Evolutionary conservation across 2,797 vertebrate genomes (phyloP).

Genomic region (Acropternis orthonyx): DNA sequence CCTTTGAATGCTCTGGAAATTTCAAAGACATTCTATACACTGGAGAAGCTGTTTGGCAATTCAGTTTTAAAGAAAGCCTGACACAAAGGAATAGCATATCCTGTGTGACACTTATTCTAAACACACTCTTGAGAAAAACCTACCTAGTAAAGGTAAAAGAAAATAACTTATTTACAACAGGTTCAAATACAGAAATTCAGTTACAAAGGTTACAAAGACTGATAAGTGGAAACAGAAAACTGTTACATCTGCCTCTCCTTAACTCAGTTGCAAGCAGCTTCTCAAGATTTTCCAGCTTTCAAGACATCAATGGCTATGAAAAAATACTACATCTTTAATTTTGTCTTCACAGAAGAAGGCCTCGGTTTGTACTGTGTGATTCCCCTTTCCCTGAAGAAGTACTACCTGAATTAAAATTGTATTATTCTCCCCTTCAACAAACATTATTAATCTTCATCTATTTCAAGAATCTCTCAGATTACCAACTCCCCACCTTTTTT

Average conservation of each 20-base stretch:
- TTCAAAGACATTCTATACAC: neutral
- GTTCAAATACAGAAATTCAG: neutral
- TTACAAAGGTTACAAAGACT: neutral
- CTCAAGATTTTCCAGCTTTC: neutral
- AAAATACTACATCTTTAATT: neutral
- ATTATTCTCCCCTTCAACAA: neutral
- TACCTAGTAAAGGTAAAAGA: neutral
- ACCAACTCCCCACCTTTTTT: neutral
- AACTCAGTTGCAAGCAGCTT: neutral
- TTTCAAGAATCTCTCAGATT: neutral
- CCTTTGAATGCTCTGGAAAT: neutral
- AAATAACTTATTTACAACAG: neutral
- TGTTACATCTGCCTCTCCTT: neutral
- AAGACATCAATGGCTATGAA: neutral
- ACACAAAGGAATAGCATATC: neutral
- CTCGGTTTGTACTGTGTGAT: neutral
- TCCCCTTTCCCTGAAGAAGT: neutral
- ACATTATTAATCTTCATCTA: neutral
- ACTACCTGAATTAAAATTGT: neutral
- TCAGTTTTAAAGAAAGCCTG: neutral
- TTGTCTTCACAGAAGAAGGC: neutral
- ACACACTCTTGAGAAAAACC: neutral
- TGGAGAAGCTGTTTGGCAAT: neutral
- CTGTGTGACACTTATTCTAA: neutral
- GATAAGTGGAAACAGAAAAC: neutral